Percentiles rank a stretch among this genome's conserved stretches.
phyloP scores from a whole-genome alignment of 2,113 vertebrate species.

The Brachyhypopomus occidentalis region DNA sequence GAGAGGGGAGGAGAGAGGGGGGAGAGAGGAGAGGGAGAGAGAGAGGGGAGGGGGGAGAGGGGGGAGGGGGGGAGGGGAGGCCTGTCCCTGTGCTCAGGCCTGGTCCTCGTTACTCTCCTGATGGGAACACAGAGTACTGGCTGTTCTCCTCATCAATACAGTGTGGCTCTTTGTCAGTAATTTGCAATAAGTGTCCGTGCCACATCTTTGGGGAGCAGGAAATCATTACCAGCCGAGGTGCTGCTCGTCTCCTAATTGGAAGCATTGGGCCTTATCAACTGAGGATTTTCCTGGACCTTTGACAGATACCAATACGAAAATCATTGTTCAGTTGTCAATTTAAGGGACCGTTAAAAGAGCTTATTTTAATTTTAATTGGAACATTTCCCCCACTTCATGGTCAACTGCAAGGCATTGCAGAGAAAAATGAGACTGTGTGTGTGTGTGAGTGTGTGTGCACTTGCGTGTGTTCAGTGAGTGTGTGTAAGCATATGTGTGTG shows the following conservation, averaged over 20 bases:
- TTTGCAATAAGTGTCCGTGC: constrained; percentile 97
- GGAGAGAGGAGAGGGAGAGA: not conserved
- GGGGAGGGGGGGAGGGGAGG: constrained; percentile 17
- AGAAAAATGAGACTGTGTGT: constrained; percentile 55
- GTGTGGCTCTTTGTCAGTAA: constrained; percentile 96
- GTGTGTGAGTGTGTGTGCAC: constrained; percentile 31
- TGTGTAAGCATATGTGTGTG: constrained; percentile 24
- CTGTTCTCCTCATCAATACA: constrained; percentile 94
- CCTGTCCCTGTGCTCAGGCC: constrained; percentile 58
- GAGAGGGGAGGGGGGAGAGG: constrained; percentile 1
- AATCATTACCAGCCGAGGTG: constrained; percentile 96
- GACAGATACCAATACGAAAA: constrained; percentile 99
- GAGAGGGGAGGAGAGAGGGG: not conserved
- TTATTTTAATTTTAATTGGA: constrained; percentile 98
- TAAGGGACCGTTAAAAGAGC: constrained; percentile 98
- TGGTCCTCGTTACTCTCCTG: constrained; percentile 83
- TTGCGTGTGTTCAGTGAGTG: constrained; percentile 27
- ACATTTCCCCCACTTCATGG: constrained; percentile 77
- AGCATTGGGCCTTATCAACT: constrained; percentile 99
- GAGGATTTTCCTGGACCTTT: constrained; percentile 97
- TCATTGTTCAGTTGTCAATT: constrained; percentile 99
- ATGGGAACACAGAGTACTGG: constrained; percentile 83
- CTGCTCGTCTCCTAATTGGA: constrained; percentile 94
- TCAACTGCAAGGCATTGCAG: constrained; percentile 62
- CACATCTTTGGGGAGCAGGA: constrained; percentile 89